Conservation (phyloP, 2,797 vertebrate genomes). For the Enteromius mattozi region DNA sequence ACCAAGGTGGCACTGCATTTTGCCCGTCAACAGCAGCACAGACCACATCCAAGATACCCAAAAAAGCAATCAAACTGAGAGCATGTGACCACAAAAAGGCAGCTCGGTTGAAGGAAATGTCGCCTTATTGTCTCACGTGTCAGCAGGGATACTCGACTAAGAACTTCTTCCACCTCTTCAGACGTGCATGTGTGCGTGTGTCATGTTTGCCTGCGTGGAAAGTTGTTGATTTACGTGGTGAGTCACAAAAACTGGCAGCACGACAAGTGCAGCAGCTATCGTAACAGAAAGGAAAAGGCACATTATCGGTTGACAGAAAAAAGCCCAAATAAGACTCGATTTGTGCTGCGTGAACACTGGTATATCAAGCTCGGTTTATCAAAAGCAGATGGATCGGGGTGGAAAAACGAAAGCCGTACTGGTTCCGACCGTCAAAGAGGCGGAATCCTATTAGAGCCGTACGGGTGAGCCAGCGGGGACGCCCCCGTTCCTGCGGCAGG, state of each 20-base stretch:
- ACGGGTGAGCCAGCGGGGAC: not conserved
- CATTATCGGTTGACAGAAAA: not conserved
- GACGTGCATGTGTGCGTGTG: constrained; percentile 6
- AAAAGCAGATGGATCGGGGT: constrained; percentile 29
- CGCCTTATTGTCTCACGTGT: constrained; percentile 36
- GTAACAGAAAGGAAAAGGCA: not conserved
- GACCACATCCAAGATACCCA: constrained; percentile 36
- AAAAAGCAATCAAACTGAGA: constrained; percentile 28
- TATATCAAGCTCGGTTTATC: constrained; percentile 10
- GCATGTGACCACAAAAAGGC: constrained; percentile 36
- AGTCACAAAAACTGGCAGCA: constrained; percentile 34
- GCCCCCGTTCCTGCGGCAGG: constrained; percentile 30
- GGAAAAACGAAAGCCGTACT: constrained; percentile 5
- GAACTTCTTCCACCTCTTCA: constrained; percentile 36
- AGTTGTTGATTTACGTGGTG: constrained; percentile 32
- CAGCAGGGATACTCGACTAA: not conserved
- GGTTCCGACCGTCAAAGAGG: not conserved
- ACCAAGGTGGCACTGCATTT: constrained; percentile 16
- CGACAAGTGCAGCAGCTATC: constrained; percentile 6
- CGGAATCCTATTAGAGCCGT: constrained; percentile 27
- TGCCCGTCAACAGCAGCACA: not conserved
- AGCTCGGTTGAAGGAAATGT: constrained; percentile 1
- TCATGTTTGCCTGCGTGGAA: constrained; percentile 41
- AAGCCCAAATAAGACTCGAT: not conserved
- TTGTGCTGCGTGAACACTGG: not conserved